These are phyloP conservation scores for Elachura formosa DNA, from an alignment of 2,113 vertebrate species.

Conservation along the genomic window DNA sequence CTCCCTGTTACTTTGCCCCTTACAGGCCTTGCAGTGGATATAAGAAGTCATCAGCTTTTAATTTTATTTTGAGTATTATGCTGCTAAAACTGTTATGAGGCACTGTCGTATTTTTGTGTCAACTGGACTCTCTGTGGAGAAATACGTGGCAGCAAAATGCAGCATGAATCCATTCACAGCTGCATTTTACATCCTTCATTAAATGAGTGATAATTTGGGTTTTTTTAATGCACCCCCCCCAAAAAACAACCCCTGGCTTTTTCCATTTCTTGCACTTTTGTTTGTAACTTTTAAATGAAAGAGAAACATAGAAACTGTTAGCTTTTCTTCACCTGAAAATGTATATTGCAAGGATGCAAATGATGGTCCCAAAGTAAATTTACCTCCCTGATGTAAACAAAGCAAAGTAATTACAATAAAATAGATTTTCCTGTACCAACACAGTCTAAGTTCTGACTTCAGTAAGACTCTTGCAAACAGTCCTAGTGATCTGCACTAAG, in stretches of 20 bases:
- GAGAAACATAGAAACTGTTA: background rate
- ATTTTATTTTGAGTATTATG: background rate
- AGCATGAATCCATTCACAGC: background rate
- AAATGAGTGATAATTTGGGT: background rate
- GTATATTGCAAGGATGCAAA: background rate
- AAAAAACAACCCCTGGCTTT: background rate
- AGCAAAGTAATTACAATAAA: background rate
- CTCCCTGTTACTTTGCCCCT: background rate
- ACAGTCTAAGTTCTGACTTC: background rate
- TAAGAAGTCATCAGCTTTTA: background rate
- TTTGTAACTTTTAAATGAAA: background rate
- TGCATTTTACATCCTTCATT: accelerated
- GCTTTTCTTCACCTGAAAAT: background rate
- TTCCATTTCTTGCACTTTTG: background rate
- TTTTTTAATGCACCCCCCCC: too few relatives aligned
- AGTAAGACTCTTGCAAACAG: background rate
- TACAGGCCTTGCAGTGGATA: background rate
- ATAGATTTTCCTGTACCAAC: background rate
- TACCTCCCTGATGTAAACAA: background rate
- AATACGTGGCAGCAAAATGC: background rate
- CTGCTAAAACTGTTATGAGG: background rate
- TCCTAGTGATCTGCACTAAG: background rate
- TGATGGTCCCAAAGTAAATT: background rate
- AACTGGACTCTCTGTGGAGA: background rate
- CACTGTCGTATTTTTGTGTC: background rate